Evolutionary conservation across 2,797 vertebrate genomes (phyloP).

Genomic region (Smutsia temminckii): DNA sequence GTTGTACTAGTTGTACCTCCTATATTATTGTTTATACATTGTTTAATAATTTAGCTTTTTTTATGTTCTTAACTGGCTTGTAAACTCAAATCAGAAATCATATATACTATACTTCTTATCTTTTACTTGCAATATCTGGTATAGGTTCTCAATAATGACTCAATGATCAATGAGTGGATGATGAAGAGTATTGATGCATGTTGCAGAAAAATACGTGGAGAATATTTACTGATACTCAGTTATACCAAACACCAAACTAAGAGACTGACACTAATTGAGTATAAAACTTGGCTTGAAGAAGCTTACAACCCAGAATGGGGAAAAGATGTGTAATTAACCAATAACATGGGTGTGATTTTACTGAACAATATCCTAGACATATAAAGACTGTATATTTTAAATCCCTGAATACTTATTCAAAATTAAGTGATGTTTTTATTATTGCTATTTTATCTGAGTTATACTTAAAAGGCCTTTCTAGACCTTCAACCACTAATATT

Average conservation of each 20-base stretch:
- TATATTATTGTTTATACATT: background rate
- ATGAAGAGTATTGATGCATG: background rate
- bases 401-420: background rate
- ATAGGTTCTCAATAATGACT: background rate
- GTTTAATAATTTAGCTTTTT: background rate
- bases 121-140: background rate
- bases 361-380: background rate
- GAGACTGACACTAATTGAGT: background rate
- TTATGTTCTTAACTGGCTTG: background rate
- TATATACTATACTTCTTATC: background rate
- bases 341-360: background rate
- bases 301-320: background rate
- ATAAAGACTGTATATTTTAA: background rate
- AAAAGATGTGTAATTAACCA: background rate
- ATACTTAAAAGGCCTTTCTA: constrained; percentile 31
- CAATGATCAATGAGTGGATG: background rate
- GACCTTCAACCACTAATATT: background rate
- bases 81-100: background rate
- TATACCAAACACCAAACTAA: background rate
- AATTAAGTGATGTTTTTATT: background rate
- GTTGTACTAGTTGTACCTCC: background rate
- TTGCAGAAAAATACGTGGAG: background rate
- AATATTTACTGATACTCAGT: background rate
- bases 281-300: background rate
- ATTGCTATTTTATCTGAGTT: background rate